Percentiles rank a stretch among this genome's conserved stretches.
Evolutionary conservation across 2,797 vertebrate species (phyloP).

Genomic region (Menidia menidia): DNA sequence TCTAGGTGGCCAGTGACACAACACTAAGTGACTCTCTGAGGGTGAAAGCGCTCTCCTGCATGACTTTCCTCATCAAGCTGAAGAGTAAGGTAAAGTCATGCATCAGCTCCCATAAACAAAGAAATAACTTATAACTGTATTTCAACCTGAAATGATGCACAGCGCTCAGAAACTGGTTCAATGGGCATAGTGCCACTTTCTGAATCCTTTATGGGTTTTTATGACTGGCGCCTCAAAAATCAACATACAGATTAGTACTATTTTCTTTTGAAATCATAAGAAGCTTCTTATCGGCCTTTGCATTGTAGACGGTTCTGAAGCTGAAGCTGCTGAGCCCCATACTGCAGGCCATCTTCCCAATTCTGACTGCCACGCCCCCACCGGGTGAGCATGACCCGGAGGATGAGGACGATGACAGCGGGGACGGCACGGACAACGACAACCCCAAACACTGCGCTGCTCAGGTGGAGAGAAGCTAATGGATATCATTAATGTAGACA

Average conservation of each 20-base stretch:
- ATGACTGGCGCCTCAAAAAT: too few relatives aligned
- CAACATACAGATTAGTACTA: background rate
- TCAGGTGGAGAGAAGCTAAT: slow-evolving; percentile 65
- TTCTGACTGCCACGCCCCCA: slow-evolving; percentile 85
- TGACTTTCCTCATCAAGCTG: slow-evolving; percentile 88
- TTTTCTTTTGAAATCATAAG: too few relatives aligned
- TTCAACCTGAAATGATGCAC: background rate
- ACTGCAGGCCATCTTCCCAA: slow-evolving; percentile 87
- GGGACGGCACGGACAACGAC: slow-evolving; percentile 76
- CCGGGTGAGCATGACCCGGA: slow-evolving; percentile 89
- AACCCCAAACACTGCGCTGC: slow-evolving; percentile 84
- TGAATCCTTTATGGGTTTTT: background rate
- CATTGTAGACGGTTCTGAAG: slow-evolving; percentile 85
- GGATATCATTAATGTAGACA: background rate
- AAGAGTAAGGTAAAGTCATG: slow-evolving; percentile 87
- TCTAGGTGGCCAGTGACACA: slow-evolving; percentile 84
- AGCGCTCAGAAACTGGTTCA: background rate
- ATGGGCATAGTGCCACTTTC: background rate
- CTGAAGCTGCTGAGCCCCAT: slow-evolving; percentile 87
- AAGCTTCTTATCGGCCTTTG: background rate
- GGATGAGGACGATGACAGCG: slow-evolving; percentile 84
- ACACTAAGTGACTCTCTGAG: slow-evolving; percentile 83
- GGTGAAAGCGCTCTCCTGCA: slow-evolving; percentile 88
- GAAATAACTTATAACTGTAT: background rate
- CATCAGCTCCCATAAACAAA: slow-evolving; percentile 2